Evolutionary conservation across 2,888 invertebrate species (phyloP), one percentile per base, ranked within the genome.

Genomic region (Hypselothyrea guttata): DNA sequence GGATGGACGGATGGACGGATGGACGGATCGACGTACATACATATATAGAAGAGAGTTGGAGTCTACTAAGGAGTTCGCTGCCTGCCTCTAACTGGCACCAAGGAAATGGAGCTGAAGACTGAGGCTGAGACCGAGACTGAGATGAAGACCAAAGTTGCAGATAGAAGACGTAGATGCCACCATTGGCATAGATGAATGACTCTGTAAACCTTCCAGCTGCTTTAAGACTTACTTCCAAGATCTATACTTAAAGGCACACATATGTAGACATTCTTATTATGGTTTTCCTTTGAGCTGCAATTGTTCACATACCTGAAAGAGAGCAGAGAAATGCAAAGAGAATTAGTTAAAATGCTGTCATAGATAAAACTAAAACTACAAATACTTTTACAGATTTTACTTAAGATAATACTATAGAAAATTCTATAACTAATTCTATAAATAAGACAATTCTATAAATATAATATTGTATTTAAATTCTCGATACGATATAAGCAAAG

Each of bases 141-240:
- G 22, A 22, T 22, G 22, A 2, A 22, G 22, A 2, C 22, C 22
- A 2, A 22, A 22, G 3, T n/a, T n/a, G n/a, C n/a, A n/a, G n/a
- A n/a, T n/a, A n/a, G n/a, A 22, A 30, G 7, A 34, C 27, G 9
- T 11, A 16, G 7, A 37, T 28, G 33, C 45, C 28, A 35, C 12
- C 53, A 33, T 54, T 56, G 55, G 52, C 70, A 63, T 53, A 69
- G 57, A 68, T 73, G 61, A 68, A 70, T 70, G 73, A 40, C 38
- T 51, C 34, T 35, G 31, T 54, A 42, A 22, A 30, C 31, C 9
- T n/a, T 4, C 15, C 11, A 46, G 46, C 38, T 47, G 63, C 28
- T 54, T 13, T 0, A 22, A 13, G 49, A 22, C 18, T 11, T 5
- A 16, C 22, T 11, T n/a, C 40, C 11, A 7, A 15, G 12, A 34